Evolutionary conservation across 1,140 invertebrate species (phyloP).

Genomic region (Aphelenchoides besseyi): DNA sequence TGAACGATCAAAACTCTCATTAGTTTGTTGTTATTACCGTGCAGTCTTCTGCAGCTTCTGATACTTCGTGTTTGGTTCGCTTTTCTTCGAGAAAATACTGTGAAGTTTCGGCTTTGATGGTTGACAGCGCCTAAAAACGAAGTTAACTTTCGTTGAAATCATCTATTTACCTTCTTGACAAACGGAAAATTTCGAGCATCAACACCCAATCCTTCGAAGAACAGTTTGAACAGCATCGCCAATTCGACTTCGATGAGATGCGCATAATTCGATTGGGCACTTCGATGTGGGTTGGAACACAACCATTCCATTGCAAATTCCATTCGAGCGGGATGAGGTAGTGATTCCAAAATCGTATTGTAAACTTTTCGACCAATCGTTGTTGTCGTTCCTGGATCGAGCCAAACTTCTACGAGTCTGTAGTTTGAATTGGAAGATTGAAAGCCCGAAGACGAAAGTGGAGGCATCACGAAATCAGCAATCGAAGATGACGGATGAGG

Average conservation of each 20-base stretch:
- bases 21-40: too few relatives aligned
- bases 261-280: background rate
- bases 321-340: background rate
- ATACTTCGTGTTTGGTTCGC: background rate
- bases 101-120: background rate
- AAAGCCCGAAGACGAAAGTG: background rate
- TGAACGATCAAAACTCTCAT: background rate
- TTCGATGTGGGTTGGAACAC: background rate
- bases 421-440: background rate
- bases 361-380: background rate
- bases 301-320: constrained; percentile 10
- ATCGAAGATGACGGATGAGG: background rate
- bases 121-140: too few relatives aligned
- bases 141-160: too few relatives aligned
- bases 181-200: constrained; percentile 2
- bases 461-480: background rate
- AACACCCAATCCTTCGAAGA: constrained; percentile 5
- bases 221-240: background rate
- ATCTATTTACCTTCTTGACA: background rate
- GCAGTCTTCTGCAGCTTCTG: background rate
- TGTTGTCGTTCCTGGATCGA: background rate
- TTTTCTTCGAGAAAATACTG: background rate
- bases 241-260: constrained; percentile 6
- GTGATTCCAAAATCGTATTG: background rate
- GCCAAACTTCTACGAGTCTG: background rate